Percentiles rank a stretch among this genome's conserved stretches.
phyloP scores from a whole-genome alignment of 1,140 invertebrate species.

The Orchesella cincta region DNA sequence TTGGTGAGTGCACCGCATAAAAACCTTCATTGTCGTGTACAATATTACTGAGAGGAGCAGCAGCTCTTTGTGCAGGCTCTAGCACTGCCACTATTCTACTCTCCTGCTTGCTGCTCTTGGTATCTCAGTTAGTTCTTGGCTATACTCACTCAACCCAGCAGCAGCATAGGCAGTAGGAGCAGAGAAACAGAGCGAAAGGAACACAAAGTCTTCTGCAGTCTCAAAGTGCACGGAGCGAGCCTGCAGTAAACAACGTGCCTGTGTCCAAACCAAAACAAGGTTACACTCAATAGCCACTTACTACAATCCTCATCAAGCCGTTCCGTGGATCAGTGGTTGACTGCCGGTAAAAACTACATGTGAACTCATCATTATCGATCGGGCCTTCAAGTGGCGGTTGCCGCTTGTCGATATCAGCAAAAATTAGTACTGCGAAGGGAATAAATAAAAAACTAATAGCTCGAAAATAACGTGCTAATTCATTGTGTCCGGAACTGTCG shows the following conservation, averaged over 20 bases:
- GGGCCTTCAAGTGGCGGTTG: too few relatives aligned
- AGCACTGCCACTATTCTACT: neutral
- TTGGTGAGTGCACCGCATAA: neutral
- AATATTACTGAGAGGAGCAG: neutral
- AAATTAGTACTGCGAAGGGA: too few relatives aligned
- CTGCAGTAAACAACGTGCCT: neutral
- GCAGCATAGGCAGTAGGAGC: neutral
- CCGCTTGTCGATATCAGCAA: too few relatives aligned
- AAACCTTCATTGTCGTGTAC: neutral
- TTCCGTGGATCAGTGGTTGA: too few relatives aligned
- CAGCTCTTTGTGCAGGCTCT: neutral
- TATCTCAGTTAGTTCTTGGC: neutral
- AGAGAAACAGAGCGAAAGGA: neutral
- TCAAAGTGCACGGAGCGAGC: slow-evolving; percentile 27
- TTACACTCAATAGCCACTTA: too few relatives aligned
- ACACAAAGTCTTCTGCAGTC: neutral
- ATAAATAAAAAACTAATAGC: too few relatives aligned
- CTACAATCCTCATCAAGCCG: neutral
- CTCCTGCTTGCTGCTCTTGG: neutral
- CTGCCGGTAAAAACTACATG: too few relatives aligned
- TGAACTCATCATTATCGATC: too few relatives aligned
- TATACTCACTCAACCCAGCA: neutral
- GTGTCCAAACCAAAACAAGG: neutral
- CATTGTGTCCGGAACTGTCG: too few relatives aligned
- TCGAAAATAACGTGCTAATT: too few relatives aligned